Percentiles rank a stretch among this genome's conserved stretches.
Evolutionary conservation across 2,113 vertebrate species (phyloP).

Genomic region (Narcine bancroftii): DNA sequence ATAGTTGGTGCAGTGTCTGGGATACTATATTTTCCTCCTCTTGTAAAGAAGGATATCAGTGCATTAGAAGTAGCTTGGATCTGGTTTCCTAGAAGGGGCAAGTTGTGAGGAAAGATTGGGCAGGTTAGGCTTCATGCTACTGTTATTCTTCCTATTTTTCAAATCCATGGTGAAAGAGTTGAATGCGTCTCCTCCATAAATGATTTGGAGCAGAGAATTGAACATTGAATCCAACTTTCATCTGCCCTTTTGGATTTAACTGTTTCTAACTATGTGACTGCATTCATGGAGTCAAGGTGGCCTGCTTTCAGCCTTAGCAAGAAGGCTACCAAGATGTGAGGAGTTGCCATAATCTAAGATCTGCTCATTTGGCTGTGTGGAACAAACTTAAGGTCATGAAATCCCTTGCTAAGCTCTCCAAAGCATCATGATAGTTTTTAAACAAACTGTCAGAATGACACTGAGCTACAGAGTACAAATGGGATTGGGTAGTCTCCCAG

Average conservation of each 20-base stretch:
- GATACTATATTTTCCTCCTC: too few species aligned
- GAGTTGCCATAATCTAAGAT: background rate
- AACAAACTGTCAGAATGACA: background rate
- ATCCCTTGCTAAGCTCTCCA: background rate
- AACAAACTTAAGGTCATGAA: background rate
- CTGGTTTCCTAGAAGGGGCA: too few species aligned
- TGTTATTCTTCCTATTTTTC: too few species aligned
- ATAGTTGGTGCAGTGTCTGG: too few species aligned
- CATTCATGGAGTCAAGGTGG: background rate
- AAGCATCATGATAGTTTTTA: background rate
- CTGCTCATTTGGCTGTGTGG: background rate
- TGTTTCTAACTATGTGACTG: background rate
- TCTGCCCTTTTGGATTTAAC: background rate
- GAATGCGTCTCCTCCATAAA: too few species aligned
- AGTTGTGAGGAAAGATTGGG: too few species aligned
- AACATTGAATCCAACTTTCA: too few species aligned
- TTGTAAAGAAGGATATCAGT: too few species aligned
- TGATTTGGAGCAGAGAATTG: too few species aligned
- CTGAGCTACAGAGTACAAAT: background rate
- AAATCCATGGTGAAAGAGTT: too few species aligned
- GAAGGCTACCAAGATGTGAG: background rate
- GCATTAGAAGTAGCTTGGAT: too few species aligned
- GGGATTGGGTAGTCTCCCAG: background rate
- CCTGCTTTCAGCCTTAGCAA: background rate
- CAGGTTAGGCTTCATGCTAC: too few species aligned